Percentiles rank a stretch among this genome's conserved stretches.
phyloP scores from a whole-genome alignment of 2,797 vertebrate genomes.

The Hypotaenidia philippensis region DNA sequence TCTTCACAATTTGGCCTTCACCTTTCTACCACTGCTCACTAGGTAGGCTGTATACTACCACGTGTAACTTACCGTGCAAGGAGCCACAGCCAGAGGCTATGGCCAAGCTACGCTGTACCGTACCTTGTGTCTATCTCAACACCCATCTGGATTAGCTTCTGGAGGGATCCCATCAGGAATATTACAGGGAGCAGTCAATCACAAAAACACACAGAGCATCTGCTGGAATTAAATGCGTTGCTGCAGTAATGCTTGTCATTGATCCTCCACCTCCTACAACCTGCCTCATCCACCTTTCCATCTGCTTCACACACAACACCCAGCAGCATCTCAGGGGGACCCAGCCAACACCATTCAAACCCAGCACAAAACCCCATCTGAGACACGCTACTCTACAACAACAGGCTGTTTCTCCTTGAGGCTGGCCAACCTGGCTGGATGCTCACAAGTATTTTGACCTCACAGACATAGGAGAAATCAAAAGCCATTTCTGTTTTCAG shows the following conservation, averaged over 20 bases:
- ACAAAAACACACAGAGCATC: background rate
- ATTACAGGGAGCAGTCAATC: background rate
- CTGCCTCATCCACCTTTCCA: no score
- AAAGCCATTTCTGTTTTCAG: background rate
- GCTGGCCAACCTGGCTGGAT: background rate
- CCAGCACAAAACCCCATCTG: no score
- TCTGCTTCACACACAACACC: no score
- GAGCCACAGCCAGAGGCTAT: background rate
- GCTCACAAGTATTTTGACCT: background rate
- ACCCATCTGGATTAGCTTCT: background rate
- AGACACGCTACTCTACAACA: fast-evolving
- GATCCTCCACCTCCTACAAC: no score
- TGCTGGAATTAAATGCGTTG: background rate
- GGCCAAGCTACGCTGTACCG: fast-evolving
- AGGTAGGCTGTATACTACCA: no score
- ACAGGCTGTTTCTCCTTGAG: background rate
- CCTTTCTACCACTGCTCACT: no score
- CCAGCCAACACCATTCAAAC: no score
- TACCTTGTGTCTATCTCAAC: background rate
- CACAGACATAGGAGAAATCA: background rate
- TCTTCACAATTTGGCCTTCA: background rate
- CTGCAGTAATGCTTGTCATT: background rate
- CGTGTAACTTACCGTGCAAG: fast-evolving
- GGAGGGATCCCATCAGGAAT: background rate
- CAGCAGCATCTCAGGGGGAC: no score